These are phyloP conservation scores for Macrochelys suwanniensis DNA, from an alignment of 2,797 vertebrate genomes.

Conservation along the genomic window DNA sequence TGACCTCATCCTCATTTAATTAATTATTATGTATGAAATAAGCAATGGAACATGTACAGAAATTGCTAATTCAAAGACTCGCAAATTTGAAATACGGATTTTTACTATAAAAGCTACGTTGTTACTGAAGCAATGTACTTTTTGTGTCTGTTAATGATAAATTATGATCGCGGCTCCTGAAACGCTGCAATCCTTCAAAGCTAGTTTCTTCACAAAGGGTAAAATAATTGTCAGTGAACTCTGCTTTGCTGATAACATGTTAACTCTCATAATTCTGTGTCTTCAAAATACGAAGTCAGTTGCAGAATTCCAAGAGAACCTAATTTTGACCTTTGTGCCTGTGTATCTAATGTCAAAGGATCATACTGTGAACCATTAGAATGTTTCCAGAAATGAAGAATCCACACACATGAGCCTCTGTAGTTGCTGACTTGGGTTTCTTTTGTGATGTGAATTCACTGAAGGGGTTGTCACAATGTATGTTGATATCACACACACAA, in stretches of 20 bases:
- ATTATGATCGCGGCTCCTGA: background rate
- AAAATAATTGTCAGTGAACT: too few relatives aligned
- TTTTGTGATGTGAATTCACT: background rate
- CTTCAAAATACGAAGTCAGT: background rate
- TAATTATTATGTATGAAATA: background rate
- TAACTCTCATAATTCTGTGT: background rate
- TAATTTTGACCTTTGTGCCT: background rate
- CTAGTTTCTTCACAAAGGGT: background rate
- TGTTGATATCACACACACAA: background rate
- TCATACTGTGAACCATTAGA: background rate
- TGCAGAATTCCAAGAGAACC: background rate
- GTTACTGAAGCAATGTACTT: background rate
- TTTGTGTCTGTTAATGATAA: background rate
- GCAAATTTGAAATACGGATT: background rate
- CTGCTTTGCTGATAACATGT: background rate
- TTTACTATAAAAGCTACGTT: background rate
- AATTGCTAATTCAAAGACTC: background rate
- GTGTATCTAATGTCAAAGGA: background rate
- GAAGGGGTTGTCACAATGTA: background rate
- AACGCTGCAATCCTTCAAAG: background rate
- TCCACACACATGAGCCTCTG: background rate
- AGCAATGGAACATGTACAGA: background rate
- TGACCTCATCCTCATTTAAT: background rate
- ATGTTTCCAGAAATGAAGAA: background rate
- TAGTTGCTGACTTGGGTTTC: background rate